These are phyloP conservation scores for Arenaria interpres DNA, from an alignment of 2,113 vertebrate species.

Conservation along the genomic window DNA sequence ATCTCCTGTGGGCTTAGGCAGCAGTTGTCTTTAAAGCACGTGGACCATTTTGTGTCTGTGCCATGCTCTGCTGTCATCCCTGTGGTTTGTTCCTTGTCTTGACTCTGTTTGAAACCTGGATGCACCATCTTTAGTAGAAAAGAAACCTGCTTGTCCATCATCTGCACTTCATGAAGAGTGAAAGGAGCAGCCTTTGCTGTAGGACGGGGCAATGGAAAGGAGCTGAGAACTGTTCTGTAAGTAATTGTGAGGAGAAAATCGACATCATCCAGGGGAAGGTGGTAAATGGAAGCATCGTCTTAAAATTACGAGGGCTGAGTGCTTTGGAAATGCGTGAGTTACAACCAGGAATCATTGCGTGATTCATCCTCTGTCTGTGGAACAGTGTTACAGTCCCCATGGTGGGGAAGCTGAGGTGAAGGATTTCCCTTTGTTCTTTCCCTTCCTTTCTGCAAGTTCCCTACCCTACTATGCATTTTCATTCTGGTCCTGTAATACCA, in stretches of 20 bases:
- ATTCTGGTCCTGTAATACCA: neutral
- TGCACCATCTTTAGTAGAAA: neutral
- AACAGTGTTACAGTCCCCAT: neutral
- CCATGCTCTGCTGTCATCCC: neutral
- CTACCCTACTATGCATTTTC: rapidly evolving
- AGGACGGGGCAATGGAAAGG: neutral
- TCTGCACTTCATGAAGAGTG: neutral
- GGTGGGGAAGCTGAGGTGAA: neutral
- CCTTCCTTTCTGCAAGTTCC: neutral
- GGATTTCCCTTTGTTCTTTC: neutral
- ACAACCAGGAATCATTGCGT: rapidly evolving
- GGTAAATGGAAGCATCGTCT: neutral
- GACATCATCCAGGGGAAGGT: neutral
- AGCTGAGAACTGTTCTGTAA: neutral
- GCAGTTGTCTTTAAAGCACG: neutral
- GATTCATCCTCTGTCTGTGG: neutral
- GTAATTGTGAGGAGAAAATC: neutral
- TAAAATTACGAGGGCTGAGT: neutral
- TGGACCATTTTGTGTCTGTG: neutral
- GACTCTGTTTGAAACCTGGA: neutral
- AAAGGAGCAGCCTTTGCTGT: neutral
- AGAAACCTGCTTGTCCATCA: neutral
- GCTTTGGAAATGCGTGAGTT: neutral
- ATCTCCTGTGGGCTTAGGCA: neutral
- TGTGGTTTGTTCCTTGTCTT: neutral